Conservation (phyloP, 2,888 invertebrate genomes). For the Stenchaetothrips biformis region DNA sequence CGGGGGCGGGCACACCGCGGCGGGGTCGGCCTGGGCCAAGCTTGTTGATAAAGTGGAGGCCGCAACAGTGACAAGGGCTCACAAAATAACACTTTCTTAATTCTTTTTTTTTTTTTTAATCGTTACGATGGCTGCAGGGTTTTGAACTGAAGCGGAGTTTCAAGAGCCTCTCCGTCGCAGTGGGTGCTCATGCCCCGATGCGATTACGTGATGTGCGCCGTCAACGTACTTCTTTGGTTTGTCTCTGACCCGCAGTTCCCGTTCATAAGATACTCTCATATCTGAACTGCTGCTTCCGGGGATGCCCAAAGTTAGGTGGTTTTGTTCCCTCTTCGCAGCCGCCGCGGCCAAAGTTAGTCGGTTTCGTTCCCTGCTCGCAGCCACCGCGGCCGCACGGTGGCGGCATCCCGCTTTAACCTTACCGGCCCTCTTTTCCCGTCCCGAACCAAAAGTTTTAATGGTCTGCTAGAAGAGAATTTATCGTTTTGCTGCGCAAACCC, state of each 20-base stretch:
- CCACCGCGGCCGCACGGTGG: neutral
- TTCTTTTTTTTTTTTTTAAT: too few species aligned
- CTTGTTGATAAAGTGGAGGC: neutral
- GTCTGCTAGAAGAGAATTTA: conserved; percentile 16
- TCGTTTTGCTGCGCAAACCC: conserved; percentile 8
- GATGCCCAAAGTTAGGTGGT: neutral
- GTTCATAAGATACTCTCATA: neutral
- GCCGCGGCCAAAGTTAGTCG: neutral
- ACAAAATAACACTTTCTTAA: too few species aligned
- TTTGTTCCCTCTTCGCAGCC: neutral
- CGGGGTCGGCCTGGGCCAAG: neutral
- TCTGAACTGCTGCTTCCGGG: conserved; percentile 8
- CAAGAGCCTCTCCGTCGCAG: neutral
- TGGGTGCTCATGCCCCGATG: neutral
- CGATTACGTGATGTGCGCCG: neutral
- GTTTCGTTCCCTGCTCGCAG: neutral
- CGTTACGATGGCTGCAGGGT: too few species aligned
- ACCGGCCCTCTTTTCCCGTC: neutral
- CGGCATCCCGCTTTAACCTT: neutral
- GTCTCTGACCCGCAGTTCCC: neutral
- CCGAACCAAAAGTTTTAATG: conserved; percentile 16
- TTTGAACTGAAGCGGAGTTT: too few species aligned
- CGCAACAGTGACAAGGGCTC: too few species aligned
- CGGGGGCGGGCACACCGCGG: neutral
- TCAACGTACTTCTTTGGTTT: neutral